phyloP scores from a whole-genome alignment of 1,140 invertebrate genomes.

The Radopholus similis region DNA sequence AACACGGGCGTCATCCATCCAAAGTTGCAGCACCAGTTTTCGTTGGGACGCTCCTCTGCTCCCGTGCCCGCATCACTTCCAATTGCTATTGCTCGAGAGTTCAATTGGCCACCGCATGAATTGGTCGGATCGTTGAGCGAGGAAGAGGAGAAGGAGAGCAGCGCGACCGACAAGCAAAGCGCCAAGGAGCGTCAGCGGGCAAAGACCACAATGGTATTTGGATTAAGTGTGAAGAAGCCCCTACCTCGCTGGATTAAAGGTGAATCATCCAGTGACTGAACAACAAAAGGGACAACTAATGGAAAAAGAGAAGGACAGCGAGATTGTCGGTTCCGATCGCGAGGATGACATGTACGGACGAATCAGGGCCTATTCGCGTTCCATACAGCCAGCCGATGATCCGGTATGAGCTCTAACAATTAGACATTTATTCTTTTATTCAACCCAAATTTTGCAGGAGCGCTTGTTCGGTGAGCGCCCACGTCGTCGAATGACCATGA shows the following conservation, averaged over 20 bases:
- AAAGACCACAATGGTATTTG: no score
- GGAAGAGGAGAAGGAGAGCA: conserved; percentile 1
- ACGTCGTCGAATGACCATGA: no score
- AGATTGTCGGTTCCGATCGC: not conserved
- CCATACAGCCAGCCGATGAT: conserved; percentile 26
- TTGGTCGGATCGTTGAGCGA: conserved; percentile 12
- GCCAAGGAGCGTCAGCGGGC: no score
- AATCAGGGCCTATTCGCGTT: conserved; percentile 27
- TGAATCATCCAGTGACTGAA: no score
- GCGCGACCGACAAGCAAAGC: not conserved
- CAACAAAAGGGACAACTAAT: no score
- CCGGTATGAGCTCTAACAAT: not conserved
- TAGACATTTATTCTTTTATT: not conserved
- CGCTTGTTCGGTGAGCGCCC: conserved; percentile 14
- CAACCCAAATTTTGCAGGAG: not conserved
- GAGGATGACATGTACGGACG: conserved; percentile 17
- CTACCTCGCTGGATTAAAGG: no score
- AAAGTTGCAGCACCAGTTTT: not conserved
- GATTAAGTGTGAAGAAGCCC: no score
- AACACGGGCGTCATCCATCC: not conserved
- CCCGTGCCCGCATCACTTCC: conserved; percentile 15
- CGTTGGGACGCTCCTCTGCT: not conserved
- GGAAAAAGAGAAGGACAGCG: not conserved
- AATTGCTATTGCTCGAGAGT: conserved; percentile 13
- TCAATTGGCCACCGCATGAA: not conserved